Base-by-base conservation (phyloP, 2,797 vertebrate genomes). In the Cichlasoma orientale region DNA sequence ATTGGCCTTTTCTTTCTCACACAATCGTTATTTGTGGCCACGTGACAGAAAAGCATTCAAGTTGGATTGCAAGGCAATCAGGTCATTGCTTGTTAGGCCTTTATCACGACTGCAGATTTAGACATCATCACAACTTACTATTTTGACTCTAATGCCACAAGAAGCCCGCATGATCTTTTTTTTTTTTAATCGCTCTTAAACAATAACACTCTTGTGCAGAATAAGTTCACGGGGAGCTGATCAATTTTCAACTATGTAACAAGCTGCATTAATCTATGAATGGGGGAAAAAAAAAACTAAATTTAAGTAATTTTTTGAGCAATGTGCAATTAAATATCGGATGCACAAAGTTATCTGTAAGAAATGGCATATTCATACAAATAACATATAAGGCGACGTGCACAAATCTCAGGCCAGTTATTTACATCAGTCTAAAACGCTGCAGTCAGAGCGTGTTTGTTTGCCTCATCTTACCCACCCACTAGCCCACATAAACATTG, bases 381-480 rank as follows among this genome's bases (percentile, higher is more conserved):
- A 63, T 66, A 27, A 18, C 77, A 36, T 14, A 44, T 29, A 14
- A 79, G 23, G 13, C 1, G 31, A 7, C 72, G 80, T 88, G 80
- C 68, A 77, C 58, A 73, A 86, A 73, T 70, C 58, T 38, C 9
- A 21, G 41, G 63, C 72, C 74, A 69, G 52, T 72, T 77, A 33
- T 54, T 77, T 72, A 2, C 81, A 68, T 84, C 72, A 36, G 75
- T 74, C 72, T 90, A 85, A 89, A 94, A 88, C 84, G 89, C 92
- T 94, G 95, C 94, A 94, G 90, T 86, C 87, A 55, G 85, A 79
- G 89, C 75, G 79, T 89, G 91, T 92, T 95, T 94, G 89, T 94
- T 95, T 93, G 84, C 86, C 66, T 91, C 89, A 31, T 82, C 84
- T 86, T 82, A 90, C 92, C 88, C 94, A 85, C 94, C 93, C 94